Conservation (phyloP, 2,113 vertebrate species). For the Ameiurus melas region DNA sequence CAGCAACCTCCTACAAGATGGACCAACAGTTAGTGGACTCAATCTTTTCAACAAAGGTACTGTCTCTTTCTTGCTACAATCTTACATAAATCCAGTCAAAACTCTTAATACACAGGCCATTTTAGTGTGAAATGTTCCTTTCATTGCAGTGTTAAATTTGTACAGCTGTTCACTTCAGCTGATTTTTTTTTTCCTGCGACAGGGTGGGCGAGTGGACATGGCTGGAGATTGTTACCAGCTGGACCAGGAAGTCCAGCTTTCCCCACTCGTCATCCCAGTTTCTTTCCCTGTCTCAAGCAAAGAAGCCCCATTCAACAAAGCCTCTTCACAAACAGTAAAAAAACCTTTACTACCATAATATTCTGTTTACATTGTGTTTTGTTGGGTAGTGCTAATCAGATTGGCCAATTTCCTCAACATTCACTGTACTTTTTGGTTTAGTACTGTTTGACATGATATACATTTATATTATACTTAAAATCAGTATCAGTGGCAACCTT, state of each 20-base stretch:
- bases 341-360: neutral
- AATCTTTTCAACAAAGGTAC: constrained; percentile 4
- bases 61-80: neutral
- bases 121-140: neutral
- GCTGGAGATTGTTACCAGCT: neutral
- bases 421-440: neutral
- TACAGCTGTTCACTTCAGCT: neutral
- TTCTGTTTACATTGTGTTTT: neutral
- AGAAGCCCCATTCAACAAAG: neutral
- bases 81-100: neutral
- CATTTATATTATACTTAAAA: neutral
- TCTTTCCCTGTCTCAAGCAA: constrained; percentile 53
- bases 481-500: neutral
- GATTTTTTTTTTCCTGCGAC: constrained; percentile 9
- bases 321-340: constrained; percentile 27
- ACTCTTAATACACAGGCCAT: neutral
- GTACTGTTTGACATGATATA: neutral
- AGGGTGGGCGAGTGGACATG: neutral
- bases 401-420: neutral
- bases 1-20: neutral
- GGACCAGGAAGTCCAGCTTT: constrained; percentile 8
- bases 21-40: constrained; percentile 7
- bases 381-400: neutral
- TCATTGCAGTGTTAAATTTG: neutral
- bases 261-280: constrained; percentile 59